A percentile compares a stretch with the other conserved stretches of the same genome.
These are phyloP conservation scores for Rhynchonycteris naso DNA, from an alignment of 2,797 vertebrate species.

Conservation along the genomic window DNA sequence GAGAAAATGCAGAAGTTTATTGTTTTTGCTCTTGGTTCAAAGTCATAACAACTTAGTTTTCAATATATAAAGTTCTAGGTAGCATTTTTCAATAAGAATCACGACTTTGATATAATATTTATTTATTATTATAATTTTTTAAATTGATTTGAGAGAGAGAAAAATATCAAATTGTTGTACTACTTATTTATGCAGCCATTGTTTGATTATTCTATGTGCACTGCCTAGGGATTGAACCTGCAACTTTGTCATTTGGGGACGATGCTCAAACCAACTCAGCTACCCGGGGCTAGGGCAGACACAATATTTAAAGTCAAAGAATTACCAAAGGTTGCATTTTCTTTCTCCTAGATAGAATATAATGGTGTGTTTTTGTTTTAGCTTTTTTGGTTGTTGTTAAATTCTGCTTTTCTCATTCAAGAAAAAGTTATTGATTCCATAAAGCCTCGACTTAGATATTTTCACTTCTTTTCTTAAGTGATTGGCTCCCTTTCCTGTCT, in stretches of 20 bases:
- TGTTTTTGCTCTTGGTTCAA: not conserved
- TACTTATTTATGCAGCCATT: too few relatives aligned
- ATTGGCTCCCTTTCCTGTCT: constrained; percentile 44
- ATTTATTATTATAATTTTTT: not conserved
- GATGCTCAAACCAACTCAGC: too few relatives aligned
- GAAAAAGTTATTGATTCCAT: constrained; percentile 5
- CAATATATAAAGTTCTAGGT: not conserved
- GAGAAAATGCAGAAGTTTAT: not conserved
- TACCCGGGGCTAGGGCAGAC: too few relatives aligned
- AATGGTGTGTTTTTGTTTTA: not conserved
- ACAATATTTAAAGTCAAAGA: not conserved
- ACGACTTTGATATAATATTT: not conserved
- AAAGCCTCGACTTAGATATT: constrained; percentile 21
- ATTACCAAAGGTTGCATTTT: not conserved
- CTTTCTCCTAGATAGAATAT: not conserved
- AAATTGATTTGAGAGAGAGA: too few relatives aligned
- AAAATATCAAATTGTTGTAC: too few relatives aligned
- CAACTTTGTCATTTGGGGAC: too few relatives aligned
- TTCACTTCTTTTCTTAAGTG: constrained; percentile 41
- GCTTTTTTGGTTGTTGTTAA: not conserved
- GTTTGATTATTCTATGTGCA: too few relatives aligned
- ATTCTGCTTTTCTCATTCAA: constrained; percentile 42
- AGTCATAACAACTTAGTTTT: not conserved
- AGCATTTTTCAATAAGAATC: not conserved
- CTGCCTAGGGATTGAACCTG: too few relatives aligned